These are phyloP conservation scores for Cynaeus angustus DNA, from an alignment of 2,888 invertebrate genomes.

Conservation along the genomic window DNA sequence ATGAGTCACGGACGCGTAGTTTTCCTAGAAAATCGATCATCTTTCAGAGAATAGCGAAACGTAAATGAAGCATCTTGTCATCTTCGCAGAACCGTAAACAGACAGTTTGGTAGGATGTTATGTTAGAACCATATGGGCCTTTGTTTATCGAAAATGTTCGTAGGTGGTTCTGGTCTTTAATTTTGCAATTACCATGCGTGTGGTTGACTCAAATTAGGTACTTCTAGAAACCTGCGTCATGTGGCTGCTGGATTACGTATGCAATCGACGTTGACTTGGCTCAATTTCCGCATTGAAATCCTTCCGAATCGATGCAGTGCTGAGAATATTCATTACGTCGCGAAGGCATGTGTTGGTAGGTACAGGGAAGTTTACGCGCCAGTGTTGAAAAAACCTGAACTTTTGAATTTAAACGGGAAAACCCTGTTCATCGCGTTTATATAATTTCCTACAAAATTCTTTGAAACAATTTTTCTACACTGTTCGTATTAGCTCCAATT, in stretches of 20 bases:
- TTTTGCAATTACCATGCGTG: conserved; percentile 23
- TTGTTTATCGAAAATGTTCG: conserved; percentile 6
- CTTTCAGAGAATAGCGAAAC: too few relatives aligned
- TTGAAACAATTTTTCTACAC: too few relatives aligned
- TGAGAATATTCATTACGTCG: conserved; percentile 8
- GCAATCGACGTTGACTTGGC: conserved; percentile 11
- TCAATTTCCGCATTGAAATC: conserved; percentile 35
- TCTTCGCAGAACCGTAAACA: conserved; percentile 1
- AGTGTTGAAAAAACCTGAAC: too few relatives aligned
- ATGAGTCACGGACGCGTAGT: not conserved
- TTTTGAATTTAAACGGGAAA: too few relatives aligned
- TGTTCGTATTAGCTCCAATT: too few relatives aligned
- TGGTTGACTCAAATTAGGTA: conserved; percentile 14
- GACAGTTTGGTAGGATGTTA: not conserved
- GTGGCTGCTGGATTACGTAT: conserved; percentile 16
- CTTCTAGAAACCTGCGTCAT: conserved; percentile 28
- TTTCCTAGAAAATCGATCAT: conserved; percentile 14
- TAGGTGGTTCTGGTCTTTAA: conserved; percentile 26
- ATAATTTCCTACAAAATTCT: too few relatives aligned
- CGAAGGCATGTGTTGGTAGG: not conserved
- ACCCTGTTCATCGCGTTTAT: too few relatives aligned
- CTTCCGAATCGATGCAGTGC: conserved; percentile 26
- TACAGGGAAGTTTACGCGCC: too few relatives aligned
- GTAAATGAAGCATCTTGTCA: not conserved
- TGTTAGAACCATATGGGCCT: conserved; percentile 7